Conservation (phyloP, 2,888 invertebrate genomes). For the Drosophila fulvimacula region DNA sequence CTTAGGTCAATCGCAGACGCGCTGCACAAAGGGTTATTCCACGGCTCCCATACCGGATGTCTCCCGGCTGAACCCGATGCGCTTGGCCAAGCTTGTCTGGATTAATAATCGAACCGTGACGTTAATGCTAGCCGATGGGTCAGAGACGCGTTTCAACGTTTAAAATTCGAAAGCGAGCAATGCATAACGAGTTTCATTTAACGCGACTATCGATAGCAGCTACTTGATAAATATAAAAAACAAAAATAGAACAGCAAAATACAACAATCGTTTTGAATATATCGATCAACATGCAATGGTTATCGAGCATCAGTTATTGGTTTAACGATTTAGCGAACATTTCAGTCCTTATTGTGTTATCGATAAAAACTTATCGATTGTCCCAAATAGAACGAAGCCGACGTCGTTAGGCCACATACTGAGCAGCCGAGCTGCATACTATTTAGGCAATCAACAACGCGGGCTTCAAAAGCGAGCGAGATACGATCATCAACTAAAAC, state of each 20-base stretch:
- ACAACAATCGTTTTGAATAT: constrained; percentile 3
- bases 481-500: constrained; percentile 47
- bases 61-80: constrained; percentile 93
- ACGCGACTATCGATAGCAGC: constrained; percentile 12
- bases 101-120: constrained; percentile 96
- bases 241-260: neutral
- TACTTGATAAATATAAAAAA: constrained; percentile 7
- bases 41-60: constrained; percentile 96
- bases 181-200: constrained; percentile 22
- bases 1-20: constrained; percentile 97
- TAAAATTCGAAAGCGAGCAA: constrained; percentile 83
- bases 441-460: constrained; percentile 71
- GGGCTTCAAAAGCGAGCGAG: constrained; percentile 64
- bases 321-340: constrained; percentile 2
- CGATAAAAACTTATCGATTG: constrained; percentile 25
- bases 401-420: constrained; percentile 58
- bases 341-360: constrained; percentile 3
- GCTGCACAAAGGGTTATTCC: constrained; percentile 97
- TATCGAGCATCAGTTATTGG: neutral
- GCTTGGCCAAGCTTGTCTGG: constrained; percentile 97
- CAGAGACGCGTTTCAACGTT: constrained; percentile 94
- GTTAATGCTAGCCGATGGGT: constrained; percentile 97
- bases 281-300: neutral
- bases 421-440: constrained; percentile 63
- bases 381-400: constrained; percentile 21